These are phyloP conservation scores for Zhengitettix transpicula DNA, from an alignment of 2,888 invertebrate genomes.

Conservation along the genomic window DNA sequence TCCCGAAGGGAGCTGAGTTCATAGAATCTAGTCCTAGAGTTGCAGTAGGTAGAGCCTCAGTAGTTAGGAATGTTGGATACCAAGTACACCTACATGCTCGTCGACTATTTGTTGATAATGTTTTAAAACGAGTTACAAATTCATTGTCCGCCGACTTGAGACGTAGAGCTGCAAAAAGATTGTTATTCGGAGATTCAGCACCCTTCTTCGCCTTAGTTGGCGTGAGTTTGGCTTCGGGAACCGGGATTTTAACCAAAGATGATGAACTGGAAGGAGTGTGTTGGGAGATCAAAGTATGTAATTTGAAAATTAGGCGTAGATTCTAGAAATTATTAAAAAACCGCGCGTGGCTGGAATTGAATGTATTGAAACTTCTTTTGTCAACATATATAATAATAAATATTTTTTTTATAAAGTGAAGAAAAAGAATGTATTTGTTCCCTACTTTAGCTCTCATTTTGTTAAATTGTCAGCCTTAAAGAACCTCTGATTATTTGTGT, in stretches of 20 bases:
- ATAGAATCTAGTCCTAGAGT: slow-evolving; percentile 7
- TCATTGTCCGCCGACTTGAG: slow-evolving; percentile 44
- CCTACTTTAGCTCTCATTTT: no score
- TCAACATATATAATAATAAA: no score
- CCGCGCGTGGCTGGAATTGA: no score
- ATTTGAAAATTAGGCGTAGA: neutral
- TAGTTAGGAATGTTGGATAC: slow-evolving; percentile 26
- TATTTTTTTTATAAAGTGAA: no score
- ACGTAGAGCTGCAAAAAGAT: slow-evolving; percentile 40
- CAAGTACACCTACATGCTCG: slow-evolving; percentile 36
- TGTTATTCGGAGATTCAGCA: slow-evolving; percentile 49
- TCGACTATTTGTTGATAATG: slow-evolving; percentile 48
- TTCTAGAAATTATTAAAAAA: no score
- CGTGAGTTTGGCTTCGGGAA: slow-evolving; percentile 53
- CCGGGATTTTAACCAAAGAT: slow-evolving; percentile 55
- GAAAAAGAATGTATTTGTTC: no score
- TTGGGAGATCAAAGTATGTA: slow-evolving; percentile 52
- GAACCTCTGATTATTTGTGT: no score
- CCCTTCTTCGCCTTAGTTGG: slow-evolving; percentile 61
- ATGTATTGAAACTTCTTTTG: no score
- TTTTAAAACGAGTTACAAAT: slow-evolving; percentile 49
- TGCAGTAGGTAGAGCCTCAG: slow-evolving; percentile 4
- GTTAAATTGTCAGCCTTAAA: no score
- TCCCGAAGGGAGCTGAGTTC: slow-evolving; percentile 11
- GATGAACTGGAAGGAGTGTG: slow-evolving; percentile 63